Base-by-base conservation (phyloP, 1,140 invertebrate species). In the Rhyacophila brunnea region DNA sequence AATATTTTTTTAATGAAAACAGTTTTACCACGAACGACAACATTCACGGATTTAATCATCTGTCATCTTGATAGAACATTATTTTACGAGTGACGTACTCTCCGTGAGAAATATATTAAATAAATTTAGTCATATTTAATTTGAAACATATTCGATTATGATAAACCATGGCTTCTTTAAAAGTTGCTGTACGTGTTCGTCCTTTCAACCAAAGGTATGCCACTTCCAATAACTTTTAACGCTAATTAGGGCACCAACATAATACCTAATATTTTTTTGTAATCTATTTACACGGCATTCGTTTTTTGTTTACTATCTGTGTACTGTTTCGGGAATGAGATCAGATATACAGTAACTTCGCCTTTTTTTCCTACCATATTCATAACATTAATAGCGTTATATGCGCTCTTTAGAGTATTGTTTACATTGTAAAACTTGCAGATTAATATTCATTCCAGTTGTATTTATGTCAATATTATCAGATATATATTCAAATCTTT, bases 161-260 rank as follows among this genome's bases (percentile, higher is more conserved):
- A 43, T 50, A 50, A 17, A 58, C 15, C 28, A 90, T 90, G 88
- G 87, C 87, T 70, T 89, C 88, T 63, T 86, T 90, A 69, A 89
- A 89, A 82, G 88, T 90, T 68, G 88, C 88, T 66, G 88, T 90
- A 62, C 82, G 88, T 72, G 87, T 90, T 69, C 84, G 88, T 68
- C 88, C 88, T 72, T 89, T 90, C 80, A 90, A 89, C 79, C 85
- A 88, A 81, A 88, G 88, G 88, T 90, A 68, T 23, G 10, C 48
- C 57, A 66, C 19, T 60, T 13, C 4, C 19, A 45, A 13, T 60
- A 23, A n/a, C n/a, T 49, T 55, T 53, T 54, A 47, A 38, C 38
- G 6, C 34, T 48, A 58, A 58, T 56, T 52, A 34, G 50, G 62
- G 60, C 63, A 57, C 61, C 50, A 53, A 68, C 35, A 50, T 23